Evolutionary conservation across 2,888 invertebrate species (phyloP).

Genomic region (Plusia festucae): DNA sequence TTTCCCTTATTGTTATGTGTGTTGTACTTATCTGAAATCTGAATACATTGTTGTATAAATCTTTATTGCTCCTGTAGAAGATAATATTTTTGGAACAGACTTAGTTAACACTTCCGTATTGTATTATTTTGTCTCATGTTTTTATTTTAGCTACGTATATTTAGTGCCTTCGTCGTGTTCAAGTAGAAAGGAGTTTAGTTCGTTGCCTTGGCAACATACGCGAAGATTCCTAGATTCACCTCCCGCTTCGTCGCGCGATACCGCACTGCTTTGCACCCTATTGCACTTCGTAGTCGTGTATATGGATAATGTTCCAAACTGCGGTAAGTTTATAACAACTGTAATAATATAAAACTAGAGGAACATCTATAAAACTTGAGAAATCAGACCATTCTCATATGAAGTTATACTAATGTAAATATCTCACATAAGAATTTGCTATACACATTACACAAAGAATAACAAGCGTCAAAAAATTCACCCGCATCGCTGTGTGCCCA

Average conservation of each 20-base stretch:
- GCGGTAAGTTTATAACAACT: constrained; percentile 72
- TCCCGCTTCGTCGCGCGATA: constrained; percentile 91
- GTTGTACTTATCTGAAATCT: constrained; percentile 4
- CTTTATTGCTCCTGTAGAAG: background rate
- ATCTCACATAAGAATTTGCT: too few relatives aligned
- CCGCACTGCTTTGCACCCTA: constrained; percentile 87
- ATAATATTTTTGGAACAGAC: background rate
- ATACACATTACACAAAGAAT: too few relatives aligned
- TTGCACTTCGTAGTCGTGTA: constrained; percentile 76
- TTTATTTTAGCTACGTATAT: constrained; percentile 78
- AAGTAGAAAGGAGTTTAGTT: constrained; percentile 71
- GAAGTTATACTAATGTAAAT: too few relatives aligned
- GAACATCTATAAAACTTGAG: too few relatives aligned
- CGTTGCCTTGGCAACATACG: constrained; percentile 91
- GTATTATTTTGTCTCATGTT: too few relatives aligned
- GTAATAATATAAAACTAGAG: too few relatives aligned
- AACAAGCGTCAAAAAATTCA: too few relatives aligned
- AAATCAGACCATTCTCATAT: too few relatives aligned
- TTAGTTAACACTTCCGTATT: too few relatives aligned
- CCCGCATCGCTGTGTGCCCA: too few relatives aligned
- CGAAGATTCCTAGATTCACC: constrained; percentile 90
- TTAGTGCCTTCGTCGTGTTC: constrained; percentile 73
- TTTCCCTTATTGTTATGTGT: background rate
- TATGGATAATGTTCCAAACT: constrained; percentile 75
- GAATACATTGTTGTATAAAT: background rate